Percentiles rank a stretch among this genome's conserved stretches.
These are phyloP conservation scores for Drosophila fuyamai DNA, from an alignment of 1,140 invertebrate genomes.

Conservation along the genomic window DNA sequence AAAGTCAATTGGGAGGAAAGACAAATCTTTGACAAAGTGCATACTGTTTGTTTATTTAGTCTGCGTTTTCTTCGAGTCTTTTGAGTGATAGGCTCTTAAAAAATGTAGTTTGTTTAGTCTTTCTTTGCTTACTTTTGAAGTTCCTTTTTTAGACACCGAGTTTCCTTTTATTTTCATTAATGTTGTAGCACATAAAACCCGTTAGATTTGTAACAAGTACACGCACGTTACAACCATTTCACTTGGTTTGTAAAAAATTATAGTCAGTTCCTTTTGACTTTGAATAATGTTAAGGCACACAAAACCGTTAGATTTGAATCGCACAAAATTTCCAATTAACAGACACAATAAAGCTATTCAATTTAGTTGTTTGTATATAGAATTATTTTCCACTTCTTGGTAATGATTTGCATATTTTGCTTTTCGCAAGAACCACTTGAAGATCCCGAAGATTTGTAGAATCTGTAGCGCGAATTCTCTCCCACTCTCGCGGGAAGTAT, in stretches of 20 bases:
- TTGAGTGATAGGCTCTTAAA: constrained; percentile 42
- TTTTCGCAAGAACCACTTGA: constrained; percentile 43
- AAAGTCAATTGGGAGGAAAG: constrained; percentile 28
- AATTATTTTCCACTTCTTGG: constrained; percentile 26
- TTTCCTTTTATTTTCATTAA: constrained; percentile 8
- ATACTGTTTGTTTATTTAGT: constrained; percentile 38
- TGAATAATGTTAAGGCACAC: not conserved
- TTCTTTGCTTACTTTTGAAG: constrained; percentile 9
- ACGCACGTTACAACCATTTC: too few species aligned
- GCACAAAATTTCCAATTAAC: constrained; percentile 33
- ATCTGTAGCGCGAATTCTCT: constrained; percentile 8
- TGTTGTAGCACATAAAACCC: constrained; percentile 1
- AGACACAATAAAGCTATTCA: constrained; percentile 34
- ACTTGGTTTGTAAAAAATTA: too few species aligned
- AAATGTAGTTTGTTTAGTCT: constrained; percentile 11
- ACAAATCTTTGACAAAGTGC: constrained; percentile 46
- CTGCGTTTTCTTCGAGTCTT: constrained; percentile 17
- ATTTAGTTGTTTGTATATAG: constrained; percentile 28
- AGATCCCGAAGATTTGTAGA: constrained; percentile 23
- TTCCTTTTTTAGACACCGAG: not conserved
- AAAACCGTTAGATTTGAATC: constrained; percentile 55
- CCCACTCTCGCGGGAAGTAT: not conserved
- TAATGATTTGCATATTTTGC: constrained; percentile 48
- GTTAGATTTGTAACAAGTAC: constrained; percentile 22
- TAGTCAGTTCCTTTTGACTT: constrained; percentile 3